phyloP scores from a whole-genome alignment of 1,140 invertebrate species.

The Macrosteles quadrilineatus region DNA sequence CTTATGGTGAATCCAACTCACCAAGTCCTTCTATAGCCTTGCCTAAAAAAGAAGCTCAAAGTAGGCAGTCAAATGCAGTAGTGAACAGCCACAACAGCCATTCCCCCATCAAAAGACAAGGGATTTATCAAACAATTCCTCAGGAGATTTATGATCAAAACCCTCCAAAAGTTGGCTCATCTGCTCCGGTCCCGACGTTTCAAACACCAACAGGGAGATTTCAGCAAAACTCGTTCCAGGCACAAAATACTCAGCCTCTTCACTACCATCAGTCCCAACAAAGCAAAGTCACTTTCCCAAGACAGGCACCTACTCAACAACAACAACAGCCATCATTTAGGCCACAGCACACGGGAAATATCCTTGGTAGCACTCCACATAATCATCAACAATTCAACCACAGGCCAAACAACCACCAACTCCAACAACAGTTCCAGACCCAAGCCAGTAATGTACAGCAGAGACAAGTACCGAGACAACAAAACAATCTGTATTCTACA shows the following conservation, averaged over 20 bases:
- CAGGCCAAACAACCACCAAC: conserved; percentile 36
- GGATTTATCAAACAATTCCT: conserved; percentile 27
- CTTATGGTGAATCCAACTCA: conserved; percentile 33
- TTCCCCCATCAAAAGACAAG: conserved; percentile 33
- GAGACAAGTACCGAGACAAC: conserved; percentile 7
- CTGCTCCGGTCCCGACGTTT: not conserved
- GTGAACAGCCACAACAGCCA: conserved; percentile 25
- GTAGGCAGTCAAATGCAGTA: conserved; percentile 35
- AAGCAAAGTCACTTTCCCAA: conserved; percentile 22
- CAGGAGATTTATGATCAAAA: conserved; percentile 22
- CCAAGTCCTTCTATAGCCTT: conserved; percentile 32
- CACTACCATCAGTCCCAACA: conserved; percentile 31
- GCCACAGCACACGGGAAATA: conserved; percentile 45
- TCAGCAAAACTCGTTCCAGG: conserved; percentile 21
- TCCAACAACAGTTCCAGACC: conserved; percentile 37
- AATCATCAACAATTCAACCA: conserved; percentile 47
- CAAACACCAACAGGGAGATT: conserved; percentile 21
- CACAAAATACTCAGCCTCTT: conserved; percentile 21
- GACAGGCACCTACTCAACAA: conserved; percentile 7
- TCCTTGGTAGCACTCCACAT: conserved; percentile 37
- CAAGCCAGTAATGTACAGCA: conserved; percentile 3
- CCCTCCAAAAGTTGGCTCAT: not conserved
- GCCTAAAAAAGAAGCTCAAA: conserved; percentile 37
- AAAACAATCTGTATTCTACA: conserved; percentile 39
- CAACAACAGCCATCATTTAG: conserved; percentile 48